Conservation (phyloP, 2,113 vertebrate species). For the Gracilinanus agilis region DNA sequence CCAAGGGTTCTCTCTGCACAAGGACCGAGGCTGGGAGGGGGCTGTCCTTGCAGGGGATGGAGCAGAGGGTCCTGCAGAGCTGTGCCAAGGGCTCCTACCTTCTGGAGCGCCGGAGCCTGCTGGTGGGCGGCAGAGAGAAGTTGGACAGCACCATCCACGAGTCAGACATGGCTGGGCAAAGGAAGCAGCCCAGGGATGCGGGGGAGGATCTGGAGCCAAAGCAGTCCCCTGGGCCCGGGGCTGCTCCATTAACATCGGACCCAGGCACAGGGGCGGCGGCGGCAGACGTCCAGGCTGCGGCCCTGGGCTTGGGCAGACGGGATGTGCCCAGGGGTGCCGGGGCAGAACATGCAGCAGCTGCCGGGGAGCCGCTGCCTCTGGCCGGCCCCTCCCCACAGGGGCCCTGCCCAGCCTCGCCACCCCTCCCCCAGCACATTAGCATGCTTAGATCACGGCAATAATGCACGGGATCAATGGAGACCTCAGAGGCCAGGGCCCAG, state of each 20-base stretch:
- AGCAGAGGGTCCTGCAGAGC: background rate
- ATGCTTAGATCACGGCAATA: too few species aligned
- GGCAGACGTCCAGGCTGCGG: slow-evolving; percentile 46
- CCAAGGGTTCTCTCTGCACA: background rate
- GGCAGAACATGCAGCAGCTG: background rate
- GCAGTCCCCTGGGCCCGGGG: slow-evolving; percentile 80
- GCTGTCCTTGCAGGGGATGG: too few species aligned
- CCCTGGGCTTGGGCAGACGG: background rate
- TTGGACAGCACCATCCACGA: slow-evolving; percentile 94
- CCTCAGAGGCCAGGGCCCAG: background rate
- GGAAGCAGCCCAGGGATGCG: slow-evolving; percentile 79
- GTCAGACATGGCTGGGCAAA: slow-evolving; percentile 93
- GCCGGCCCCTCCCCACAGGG: too few species aligned
- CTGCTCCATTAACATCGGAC: slow-evolving; percentile 82
- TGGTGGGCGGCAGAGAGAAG: slow-evolving; percentile 92
- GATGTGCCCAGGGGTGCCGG: background rate
- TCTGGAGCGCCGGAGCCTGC: slow-evolving; percentile 93
- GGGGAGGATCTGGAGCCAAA: slow-evolving; percentile 81
- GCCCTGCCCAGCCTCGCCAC: background rate
- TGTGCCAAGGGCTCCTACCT: slow-evolving; percentile 79
- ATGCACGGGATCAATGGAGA: background rate
- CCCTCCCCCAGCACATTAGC: background rate
- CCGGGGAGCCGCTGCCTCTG: too few species aligned
- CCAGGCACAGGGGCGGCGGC: too few species aligned
- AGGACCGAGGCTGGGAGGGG: too few species aligned